These are phyloP conservation scores for Amphiprion ocellaris DNA, from an alignment of 2,113 vertebrate species.

Conservation along the genomic window DNA sequence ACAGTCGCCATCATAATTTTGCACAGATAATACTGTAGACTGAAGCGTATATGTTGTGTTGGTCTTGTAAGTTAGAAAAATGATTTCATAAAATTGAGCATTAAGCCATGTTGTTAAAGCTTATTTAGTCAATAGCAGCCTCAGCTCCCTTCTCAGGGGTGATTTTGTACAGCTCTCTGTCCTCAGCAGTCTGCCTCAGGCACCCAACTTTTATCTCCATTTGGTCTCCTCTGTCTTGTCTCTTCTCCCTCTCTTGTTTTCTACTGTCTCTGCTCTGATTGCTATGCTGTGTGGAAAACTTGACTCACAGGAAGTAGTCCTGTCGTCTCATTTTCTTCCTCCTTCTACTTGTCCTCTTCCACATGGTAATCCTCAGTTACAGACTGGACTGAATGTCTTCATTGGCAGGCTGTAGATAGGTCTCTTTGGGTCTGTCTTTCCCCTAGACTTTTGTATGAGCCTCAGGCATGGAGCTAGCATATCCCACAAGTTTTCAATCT, in stretches of 20 bases:
- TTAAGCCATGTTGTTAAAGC: neutral
- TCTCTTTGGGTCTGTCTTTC: conserved; percentile 8
- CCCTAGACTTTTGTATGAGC: conserved; percentile 22
- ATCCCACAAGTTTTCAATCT: conserved; percentile 20
- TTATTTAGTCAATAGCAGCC: conserved; percentile 15
- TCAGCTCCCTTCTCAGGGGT: conserved; percentile 13
- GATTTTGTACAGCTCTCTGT: conserved; percentile 41
- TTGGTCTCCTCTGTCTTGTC: conserved; percentile 18
- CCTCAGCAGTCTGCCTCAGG: conserved; percentile 51
- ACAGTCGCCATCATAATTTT: too few species aligned
- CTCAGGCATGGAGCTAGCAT: conserved; percentile 21
- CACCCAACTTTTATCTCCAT: conserved; percentile 56
- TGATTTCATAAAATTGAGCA: neutral
- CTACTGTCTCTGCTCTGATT: conserved; percentile 29
- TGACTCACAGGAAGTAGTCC: conserved; percentile 40
- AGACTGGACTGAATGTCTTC: conserved; percentile 29
- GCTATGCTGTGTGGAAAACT: conserved; percentile 28
- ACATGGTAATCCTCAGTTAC: conserved; percentile 31
- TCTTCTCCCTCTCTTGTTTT: conserved; percentile 26
- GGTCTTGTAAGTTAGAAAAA: neutral
- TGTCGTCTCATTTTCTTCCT: conserved; percentile 23
- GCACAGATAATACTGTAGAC: neutral
- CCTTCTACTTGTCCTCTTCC: conserved; percentile 15
- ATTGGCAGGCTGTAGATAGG: conserved; percentile 13
- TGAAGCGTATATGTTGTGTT: neutral